phyloP scores from a whole-genome alignment of 2,113 vertebrate species.

The Clupea harengus region DNA sequence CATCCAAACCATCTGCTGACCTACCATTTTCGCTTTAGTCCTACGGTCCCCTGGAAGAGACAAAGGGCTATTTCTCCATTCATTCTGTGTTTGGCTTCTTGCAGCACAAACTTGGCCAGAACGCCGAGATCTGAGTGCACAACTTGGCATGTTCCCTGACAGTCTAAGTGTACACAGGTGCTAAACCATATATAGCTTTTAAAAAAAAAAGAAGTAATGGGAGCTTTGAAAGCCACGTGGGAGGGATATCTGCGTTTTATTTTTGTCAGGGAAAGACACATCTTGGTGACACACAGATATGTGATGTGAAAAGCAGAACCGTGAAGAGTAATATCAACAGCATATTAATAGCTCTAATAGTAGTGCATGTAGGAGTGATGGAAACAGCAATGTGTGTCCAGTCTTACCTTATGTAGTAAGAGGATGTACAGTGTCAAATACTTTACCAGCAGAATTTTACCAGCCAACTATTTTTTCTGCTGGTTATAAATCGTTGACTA shows the following conservation, averaged over 20 bases:
- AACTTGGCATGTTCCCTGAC: not conserved
- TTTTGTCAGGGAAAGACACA: not conserved
- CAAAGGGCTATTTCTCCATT: constrained; percentile 11
- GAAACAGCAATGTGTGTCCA: not conserved
- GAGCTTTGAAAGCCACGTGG: not conserved
- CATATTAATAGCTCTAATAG: not conserved
- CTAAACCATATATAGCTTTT: constrained; percentile 3
- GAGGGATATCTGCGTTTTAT: not conserved
- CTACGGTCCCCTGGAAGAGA: not conserved
- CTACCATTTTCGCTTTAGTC: not conserved
- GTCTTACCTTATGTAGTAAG: not conserved
- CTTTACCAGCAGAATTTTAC: not conserved
- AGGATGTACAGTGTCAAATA: not conserved
- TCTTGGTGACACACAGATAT: not conserved
- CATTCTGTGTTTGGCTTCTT: not conserved
- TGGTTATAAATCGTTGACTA: not conserved
- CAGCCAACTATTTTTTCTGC: not conserved
- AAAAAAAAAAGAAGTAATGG: constrained; percentile 4
- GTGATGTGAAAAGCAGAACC: not conserved
- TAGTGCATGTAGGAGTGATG: not conserved
- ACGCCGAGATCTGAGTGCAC: not conserved
- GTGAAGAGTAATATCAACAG: not conserved
- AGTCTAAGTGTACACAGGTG: constrained; percentile 20
- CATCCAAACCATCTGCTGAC: not conserved
- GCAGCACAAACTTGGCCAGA: constrained; percentile 6